Evolutionary conservation across 2,797 vertebrate genomes (phyloP), one percentile per base, ranked within the genome.

Genomic region (Pelodytes ibericus): DNA sequence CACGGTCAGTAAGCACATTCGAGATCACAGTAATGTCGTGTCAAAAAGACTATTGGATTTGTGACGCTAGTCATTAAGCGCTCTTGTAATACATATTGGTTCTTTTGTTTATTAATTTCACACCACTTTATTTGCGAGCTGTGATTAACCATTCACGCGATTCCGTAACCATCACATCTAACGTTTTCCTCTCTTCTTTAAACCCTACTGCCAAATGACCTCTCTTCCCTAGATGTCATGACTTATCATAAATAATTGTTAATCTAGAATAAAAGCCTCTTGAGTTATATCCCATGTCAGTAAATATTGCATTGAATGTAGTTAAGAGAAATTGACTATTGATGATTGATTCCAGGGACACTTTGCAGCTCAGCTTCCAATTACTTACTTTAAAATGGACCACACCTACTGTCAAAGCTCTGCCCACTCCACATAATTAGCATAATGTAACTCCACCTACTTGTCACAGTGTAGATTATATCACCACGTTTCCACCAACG

Each of bases 31-130:
- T 26, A 74, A 59, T 27, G 49, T 41, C 22, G n/a, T 53, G 71
- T 83, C 64, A 49, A 26, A 41, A 26, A 36, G 11, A 62, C 26
- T 69, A 58, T 29, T 81, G 74, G 67, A 80, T 77, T 75, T 82
- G 41, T 0, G 18, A 29, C 29, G 74, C 82, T 79, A 80, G 74
- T 70, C 49, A 59, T 75, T 83, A 82, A 74, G 25, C 72, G 20
- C 39, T 75, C 75, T 20, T 66, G 60, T 59, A 44, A n/a, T 70
- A 59, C 68, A 47, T 20, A 15, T 27, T 24, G 24, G 26, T 69
- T n/a, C 68, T 47, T 58, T 58, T 71, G 67, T 65, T 71, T 67
- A 64, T 71, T 51, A 47, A 58, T 66, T 71, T 64, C 59, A 64
- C 47, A 44, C 22, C 31, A 41, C 63, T 59, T 66, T 59, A 25